These are phyloP conservation scores for Mormyrops boulengeri DNA, from an alignment of 2,797 vertebrate species.

Conservation along the genomic window DNA sequence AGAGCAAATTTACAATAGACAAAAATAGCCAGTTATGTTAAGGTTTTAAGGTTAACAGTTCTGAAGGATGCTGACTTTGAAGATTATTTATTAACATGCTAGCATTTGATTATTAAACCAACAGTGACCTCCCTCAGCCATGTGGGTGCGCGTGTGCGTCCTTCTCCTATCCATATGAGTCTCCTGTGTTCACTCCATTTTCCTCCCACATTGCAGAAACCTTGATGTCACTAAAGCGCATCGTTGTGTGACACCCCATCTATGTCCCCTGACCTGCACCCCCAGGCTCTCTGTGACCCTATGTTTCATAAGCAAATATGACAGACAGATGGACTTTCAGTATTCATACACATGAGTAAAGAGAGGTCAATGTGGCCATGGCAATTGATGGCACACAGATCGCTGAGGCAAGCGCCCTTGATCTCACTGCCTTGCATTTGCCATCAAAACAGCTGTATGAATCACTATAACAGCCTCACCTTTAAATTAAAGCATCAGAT, in stretches of 20 bases:
- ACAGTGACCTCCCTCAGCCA: background rate
- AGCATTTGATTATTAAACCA: background rate
- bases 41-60: background rate
- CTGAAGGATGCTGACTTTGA: background rate
- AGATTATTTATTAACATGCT: background rate
- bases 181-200: background rate
- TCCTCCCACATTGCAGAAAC: background rate
- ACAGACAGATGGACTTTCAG: background rate
- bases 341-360: background rate
- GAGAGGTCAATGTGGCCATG: background rate
- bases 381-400: background rate
- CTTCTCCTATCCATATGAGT: background rate
- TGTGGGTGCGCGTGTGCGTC: background rate
- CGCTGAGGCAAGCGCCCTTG: background rate
- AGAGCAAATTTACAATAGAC: background rate
- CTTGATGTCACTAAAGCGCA: background rate
- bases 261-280: background rate
- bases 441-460: background rate
- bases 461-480: background rate
- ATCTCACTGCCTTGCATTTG: background rate
- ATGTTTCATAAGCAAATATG: background rate
- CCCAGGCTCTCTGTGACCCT: background rate
- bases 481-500: background rate
- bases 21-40: background rate
- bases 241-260: background rate